These are phyloP conservation scores for Petromus typicus DNA, from an alignment of 2,113 vertebrate species.

Conservation along the genomic window DNA sequence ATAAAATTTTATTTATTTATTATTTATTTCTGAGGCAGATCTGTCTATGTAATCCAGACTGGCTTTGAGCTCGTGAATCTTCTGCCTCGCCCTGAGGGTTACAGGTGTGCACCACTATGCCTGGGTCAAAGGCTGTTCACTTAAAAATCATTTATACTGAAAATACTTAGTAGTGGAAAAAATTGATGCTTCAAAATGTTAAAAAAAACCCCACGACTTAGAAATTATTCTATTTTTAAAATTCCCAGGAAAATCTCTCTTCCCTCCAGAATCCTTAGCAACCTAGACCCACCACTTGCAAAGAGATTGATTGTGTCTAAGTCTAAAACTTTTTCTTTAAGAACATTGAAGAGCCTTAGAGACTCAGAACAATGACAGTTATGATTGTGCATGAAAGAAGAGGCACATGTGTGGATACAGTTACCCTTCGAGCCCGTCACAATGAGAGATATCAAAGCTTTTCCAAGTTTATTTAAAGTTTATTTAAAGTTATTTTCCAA, in stretches of 20 bases:
- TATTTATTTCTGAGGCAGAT: too few species aligned
- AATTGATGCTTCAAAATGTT: not conserved
- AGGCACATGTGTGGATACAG: accelerated
- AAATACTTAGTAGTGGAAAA: not conserved
- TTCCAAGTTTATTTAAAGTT: conserved; percentile 2
- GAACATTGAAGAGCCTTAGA: not conserved
- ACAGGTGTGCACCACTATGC: too few species aligned
- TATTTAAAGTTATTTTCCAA: conserved; percentile 14
- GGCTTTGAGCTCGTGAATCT: too few species aligned
- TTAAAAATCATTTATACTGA: not conserved
- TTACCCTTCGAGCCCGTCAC: not conserved
- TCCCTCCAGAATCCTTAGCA: conserved; percentile 3
- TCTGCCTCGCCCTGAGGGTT: too few species aligned
- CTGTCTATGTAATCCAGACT: too few species aligned
- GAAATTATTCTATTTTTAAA: conserved; percentile 4
- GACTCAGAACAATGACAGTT: not conserved
- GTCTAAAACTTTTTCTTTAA: not conserved
- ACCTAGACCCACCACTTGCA: conserved; percentile 54
- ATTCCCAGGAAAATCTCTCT: not conserved
- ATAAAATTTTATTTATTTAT: too few species aligned
- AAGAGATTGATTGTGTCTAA: not conserved
- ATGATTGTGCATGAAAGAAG: not conserved
- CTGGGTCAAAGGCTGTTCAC: not conserved
- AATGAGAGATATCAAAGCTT: not conserved
- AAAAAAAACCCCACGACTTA: not conserved